These are phyloP conservation scores for Nephrotoma appendiculata DNA, from an alignment of 2,888 invertebrate genomes.

Conservation along the genomic window DNA sequence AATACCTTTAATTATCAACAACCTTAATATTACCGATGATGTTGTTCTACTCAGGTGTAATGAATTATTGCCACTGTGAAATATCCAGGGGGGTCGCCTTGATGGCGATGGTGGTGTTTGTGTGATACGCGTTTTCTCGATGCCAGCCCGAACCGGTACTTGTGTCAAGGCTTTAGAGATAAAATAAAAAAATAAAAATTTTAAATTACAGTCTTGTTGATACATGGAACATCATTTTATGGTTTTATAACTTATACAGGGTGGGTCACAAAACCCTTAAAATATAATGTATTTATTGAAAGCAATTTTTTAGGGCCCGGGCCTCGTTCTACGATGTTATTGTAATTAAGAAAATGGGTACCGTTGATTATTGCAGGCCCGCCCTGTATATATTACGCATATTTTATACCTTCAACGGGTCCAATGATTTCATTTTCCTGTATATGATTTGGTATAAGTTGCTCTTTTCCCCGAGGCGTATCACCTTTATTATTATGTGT, in stretches of 20 bases:
- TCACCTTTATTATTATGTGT: conserved; percentile 31
- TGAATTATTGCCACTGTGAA: conserved; percentile 17
- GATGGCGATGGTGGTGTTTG: conserved; percentile 24
- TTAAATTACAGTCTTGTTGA: neutral
- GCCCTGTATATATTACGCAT: neutral
- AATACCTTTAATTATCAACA: neutral
- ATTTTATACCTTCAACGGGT: conserved; percentile 18
- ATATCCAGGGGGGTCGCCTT: conserved; percentile 26
- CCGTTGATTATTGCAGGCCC: too few species aligned
- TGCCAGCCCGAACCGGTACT: conserved; percentile 23
- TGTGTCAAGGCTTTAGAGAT: conserved; percentile 23
- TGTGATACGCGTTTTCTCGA: conserved; percentile 24
- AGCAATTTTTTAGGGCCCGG: too few species aligned
- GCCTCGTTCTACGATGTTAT: neutral
- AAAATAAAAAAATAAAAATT: neutral
- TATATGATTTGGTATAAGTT: conserved; percentile 28
- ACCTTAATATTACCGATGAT: neutral
- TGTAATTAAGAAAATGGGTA: neutral
- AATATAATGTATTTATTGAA: too few species aligned
- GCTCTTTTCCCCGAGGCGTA: conserved; percentile 24
- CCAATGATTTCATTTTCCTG: conserved; percentile 25
- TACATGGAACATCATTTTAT: neutral
- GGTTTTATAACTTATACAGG: too few species aligned
- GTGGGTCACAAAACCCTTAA: too few species aligned
- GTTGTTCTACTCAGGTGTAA: neutral